These are phyloP conservation scores for Eristalis intricaria DNA, from an alignment of 2,888 invertebrate species.

Conservation along the genomic window DNA sequence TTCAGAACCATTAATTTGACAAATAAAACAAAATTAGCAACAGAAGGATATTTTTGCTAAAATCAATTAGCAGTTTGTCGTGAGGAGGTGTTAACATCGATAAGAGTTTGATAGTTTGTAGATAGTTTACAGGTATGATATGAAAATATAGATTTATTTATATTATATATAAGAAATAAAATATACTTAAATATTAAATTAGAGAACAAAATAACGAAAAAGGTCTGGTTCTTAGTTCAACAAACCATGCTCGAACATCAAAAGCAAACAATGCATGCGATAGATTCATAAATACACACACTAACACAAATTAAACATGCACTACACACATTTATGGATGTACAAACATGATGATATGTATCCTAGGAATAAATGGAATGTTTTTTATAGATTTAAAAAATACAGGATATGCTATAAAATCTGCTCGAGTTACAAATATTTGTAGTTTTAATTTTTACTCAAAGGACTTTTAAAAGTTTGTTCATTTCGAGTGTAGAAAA, in stretches of 20 bases:
- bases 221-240: not conserved
- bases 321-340: not conserved
- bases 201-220: not conserved
- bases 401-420: not conserved
- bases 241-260: conserved; percentile 10
- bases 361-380: not conserved
- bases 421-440: too few relatives aligned
- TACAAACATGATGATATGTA: not conserved
- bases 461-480: too few relatives aligned
- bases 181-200: not conserved
- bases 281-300: not conserved
- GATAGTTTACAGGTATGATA: conserved; percentile 9
- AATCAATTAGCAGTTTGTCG: conserved; percentile 15
- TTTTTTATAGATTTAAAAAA: not conserved
- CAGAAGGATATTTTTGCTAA: conserved; percentile 21
- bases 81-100: conserved; percentile 12
- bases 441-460: too few relatives aligned
- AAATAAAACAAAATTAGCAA: conserved; percentile 30
- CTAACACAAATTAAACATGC: not conserved
- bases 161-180: not conserved
- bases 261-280: conserved; percentile 41
- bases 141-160: conserved; percentile 22
- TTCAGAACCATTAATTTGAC: conserved; percentile 28
- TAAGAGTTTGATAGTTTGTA: conserved; percentile 19
- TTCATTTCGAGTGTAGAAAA: too few relatives aligned